These are phyloP conservation scores for Ichneumoninae sp. DNA, from an alignment of 2,888 invertebrate genomes.

Conservation along the genomic window DNA sequence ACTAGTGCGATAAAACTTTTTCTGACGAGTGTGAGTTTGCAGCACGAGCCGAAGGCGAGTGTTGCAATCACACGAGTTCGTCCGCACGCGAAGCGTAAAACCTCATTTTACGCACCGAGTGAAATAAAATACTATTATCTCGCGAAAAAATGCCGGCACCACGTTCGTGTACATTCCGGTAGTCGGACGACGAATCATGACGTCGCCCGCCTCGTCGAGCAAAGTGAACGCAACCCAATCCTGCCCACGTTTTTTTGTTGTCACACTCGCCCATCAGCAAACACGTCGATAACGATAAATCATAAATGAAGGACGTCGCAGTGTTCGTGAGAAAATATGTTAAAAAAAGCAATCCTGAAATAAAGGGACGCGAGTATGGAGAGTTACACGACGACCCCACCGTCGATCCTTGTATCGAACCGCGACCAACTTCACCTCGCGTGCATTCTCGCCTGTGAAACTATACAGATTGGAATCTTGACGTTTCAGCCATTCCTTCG, in stretches of 20 bases:
- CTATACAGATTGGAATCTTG: constrained; percentile 49
- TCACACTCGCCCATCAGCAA: not conserved
- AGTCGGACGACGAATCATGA: too few relatives aligned
- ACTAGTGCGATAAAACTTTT: too few relatives aligned
- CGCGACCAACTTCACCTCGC: constrained; percentile 34
- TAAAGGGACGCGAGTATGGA: constrained; percentile 9
- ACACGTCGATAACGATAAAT: constrained; percentile 33
- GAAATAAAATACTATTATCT: too few relatives aligned
- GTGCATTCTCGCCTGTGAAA: constrained; percentile 41
- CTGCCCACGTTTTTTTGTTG: not conserved
- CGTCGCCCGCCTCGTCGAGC: too few relatives aligned
- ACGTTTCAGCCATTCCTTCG: constrained; percentile 34
- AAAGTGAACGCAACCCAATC: too few relatives aligned
- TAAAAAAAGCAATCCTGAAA: not conserved
- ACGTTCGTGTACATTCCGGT: too few relatives aligned
- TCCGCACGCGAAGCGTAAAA: too few relatives aligned
- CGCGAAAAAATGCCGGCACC: too few relatives aligned
- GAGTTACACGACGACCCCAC: not conserved
- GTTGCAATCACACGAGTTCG: too few relatives aligned
- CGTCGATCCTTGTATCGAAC: constrained; percentile 10
- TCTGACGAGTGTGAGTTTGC: too few relatives aligned
- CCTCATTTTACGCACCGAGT: too few relatives aligned
- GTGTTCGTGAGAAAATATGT: constrained; percentile 18
- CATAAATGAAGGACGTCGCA: constrained; percentile 37
- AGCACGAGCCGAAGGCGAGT: too few relatives aligned